Conservation (phyloP, 2,888 invertebrate species). For the Apamea sordens region DNA sequence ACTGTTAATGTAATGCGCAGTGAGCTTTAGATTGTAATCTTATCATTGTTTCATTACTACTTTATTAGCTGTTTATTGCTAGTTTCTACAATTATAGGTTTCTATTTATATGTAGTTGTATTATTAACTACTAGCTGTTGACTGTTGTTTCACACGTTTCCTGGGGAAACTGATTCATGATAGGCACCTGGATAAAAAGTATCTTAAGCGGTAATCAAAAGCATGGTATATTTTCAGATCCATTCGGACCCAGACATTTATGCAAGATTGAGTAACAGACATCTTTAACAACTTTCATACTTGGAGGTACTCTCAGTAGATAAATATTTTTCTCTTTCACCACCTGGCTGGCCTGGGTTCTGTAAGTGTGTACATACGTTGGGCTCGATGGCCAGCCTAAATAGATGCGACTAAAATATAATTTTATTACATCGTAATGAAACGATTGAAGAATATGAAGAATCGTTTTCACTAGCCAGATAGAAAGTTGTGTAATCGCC, state of each 20-base stretch:
- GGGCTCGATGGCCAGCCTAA: too few species aligned
- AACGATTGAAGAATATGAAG: too few species aligned
- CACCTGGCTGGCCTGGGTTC: too few species aligned
- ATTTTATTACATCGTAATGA: too few species aligned
- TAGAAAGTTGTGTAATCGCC: too few species aligned
- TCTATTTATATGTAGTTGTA: not conserved
- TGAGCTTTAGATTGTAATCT: slow-evolving; percentile 36
- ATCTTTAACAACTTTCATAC: too few species aligned
- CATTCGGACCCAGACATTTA: not conserved
- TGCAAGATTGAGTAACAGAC: not conserved
- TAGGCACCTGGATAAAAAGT: too few species aligned
- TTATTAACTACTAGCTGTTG: not conserved
- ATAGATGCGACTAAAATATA: too few species aligned
- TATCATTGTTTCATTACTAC: slow-evolving; percentile 32
- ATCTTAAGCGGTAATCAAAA: not conserved
- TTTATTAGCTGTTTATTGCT: slow-evolving; percentile 23
- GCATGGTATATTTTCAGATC: not conserved
- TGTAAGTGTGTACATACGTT: too few species aligned
- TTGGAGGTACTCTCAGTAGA: too few species aligned
- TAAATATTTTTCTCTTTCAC: too few species aligned
- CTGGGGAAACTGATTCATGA: not conserved
- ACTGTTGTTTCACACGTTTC: not conserved
- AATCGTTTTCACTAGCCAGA: too few species aligned
- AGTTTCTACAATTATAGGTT: not conserved
- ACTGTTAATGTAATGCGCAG: slow-evolving; percentile 9